A percentile compares a stretch with the other conserved stretches of the same genome.
Evolutionary conservation across 2,113 vertebrate genomes (phyloP).

Genomic region (Amia ocellicauda): DNA sequence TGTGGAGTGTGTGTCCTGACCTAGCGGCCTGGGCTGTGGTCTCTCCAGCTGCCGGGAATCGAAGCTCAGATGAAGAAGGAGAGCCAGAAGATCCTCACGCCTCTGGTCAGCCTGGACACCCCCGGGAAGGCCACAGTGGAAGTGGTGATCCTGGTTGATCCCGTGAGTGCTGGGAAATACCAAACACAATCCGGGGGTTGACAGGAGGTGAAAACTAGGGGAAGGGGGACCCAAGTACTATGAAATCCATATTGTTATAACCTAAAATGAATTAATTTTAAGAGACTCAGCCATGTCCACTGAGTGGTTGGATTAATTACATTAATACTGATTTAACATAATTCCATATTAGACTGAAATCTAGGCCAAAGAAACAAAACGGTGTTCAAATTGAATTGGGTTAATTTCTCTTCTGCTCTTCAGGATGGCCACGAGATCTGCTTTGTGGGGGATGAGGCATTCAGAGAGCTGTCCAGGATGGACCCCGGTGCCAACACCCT

Average conservation of each 20-base stretch:
- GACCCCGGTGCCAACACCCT: constrained; percentile 76
- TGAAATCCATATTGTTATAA: too few species aligned
- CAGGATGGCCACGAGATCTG: constrained; percentile 96
- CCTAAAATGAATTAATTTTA: too few species aligned
- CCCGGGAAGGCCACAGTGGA: constrained; percentile 96
- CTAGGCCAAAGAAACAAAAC: too few species aligned
- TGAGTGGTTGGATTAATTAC: too few species aligned
- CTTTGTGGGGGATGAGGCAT: constrained; percentile 91
- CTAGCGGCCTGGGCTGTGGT: too few species aligned
- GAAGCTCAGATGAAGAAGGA: constrained; percentile 84
- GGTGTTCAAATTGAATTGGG: too few species aligned
- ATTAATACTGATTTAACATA: too few species aligned
- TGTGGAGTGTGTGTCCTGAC: too few species aligned
- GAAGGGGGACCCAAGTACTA: too few species aligned
- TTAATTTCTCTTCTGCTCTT: constrained; percentile 17
- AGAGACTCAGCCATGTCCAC: too few species aligned
- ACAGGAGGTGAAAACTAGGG: too few species aligned
- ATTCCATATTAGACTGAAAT: too few species aligned
- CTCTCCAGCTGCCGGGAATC: constrained; percentile 71
- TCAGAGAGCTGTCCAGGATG: constrained; percentile 81
- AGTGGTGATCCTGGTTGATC: constrained; percentile 90
- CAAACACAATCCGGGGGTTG: not conserved
- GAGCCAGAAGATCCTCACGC: constrained; percentile 83
- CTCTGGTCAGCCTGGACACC: constrained; percentile 89
- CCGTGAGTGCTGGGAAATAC: constrained; percentile 71